phyloP scores from a whole-genome alignment of 2,888 invertebrate genomes.

The Dendrolimus pini region DNA sequence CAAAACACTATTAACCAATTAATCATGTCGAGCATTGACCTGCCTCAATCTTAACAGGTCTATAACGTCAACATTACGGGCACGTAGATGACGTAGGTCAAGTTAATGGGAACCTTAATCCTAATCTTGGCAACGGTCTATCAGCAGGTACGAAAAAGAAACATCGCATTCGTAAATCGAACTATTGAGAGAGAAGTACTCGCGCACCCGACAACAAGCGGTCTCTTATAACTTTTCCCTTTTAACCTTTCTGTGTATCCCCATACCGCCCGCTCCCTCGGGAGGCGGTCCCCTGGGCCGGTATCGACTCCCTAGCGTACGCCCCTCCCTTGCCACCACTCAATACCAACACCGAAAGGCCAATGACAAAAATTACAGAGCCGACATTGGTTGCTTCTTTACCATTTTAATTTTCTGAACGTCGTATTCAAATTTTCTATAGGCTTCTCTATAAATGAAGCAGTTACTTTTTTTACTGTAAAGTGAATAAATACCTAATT shows the following conservation, averaged over 20 bases:
- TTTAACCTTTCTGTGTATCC: slow-evolving; percentile 69
- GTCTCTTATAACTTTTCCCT: slow-evolving; percentile 76
- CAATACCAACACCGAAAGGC: slow-evolving; percentile 73
- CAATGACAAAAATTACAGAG: slow-evolving; percentile 61
- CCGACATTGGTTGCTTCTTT: neutral
- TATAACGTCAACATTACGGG: neutral
- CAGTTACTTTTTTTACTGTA: no score
- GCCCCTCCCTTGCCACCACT: slow-evolving; percentile 64
- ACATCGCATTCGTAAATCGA: slow-evolving; percentile 61
- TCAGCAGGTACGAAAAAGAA: slow-evolving; percentile 2
- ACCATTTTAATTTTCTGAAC: no score
- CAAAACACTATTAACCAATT: neutral
- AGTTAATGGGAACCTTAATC: neutral
- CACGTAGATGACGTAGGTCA: neutral
- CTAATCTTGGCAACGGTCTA: neutral
- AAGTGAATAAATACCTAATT: no score
- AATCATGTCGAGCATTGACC: neutral
- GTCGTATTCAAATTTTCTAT: no score
- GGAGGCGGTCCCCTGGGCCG: slow-evolving; percentile 76
- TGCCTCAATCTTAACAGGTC: neutral
- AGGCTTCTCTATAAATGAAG: no score
- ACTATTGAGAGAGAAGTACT: slow-evolving; percentile 36
- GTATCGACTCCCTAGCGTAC: slow-evolving; percentile 57
- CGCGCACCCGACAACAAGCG: slow-evolving; percentile 70
- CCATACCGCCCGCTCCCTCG: slow-evolving; percentile 47